These are phyloP conservation scores for Amphipyra berbera DNA, from an alignment of 2,888 invertebrate genomes.

Conservation along the genomic window DNA sequence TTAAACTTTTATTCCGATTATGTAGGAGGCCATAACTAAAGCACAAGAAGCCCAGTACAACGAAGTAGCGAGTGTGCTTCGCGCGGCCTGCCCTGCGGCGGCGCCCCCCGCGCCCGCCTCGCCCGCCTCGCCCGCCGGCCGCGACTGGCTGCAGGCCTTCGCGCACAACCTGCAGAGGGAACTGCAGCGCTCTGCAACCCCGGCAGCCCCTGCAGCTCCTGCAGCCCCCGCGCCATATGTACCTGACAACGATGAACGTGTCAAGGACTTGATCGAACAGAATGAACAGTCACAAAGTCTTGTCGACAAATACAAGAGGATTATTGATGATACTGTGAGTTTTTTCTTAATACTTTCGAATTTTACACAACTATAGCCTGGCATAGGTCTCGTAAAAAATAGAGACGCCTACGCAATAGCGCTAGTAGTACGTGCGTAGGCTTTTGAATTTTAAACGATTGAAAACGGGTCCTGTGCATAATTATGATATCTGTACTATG, in stretches of 20 bases:
- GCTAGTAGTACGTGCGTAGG: too few species aligned
- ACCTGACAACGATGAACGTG: slow-evolving; percentile 64
- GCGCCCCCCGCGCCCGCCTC: slow-evolving; percentile 64
- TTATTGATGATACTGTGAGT: slow-evolving; percentile 94
- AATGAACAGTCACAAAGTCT: slow-evolving; percentile 91
- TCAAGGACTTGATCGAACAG: slow-evolving; percentile 89
- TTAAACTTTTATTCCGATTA: slow-evolving; percentile 3
- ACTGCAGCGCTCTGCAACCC: not conserved
- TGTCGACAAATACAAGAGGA: slow-evolving; percentile 92
- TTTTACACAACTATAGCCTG: not conserved
- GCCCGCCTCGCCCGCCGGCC: slow-evolving; percentile 59
- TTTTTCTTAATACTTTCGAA: not conserved
- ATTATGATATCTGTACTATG: too few species aligned
- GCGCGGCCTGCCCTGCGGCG: slow-evolving; percentile 72
- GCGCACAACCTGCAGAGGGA: slow-evolving; percentile 69
- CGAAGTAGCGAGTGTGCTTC: slow-evolving; percentile 83
- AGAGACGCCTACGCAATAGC: too few species aligned
- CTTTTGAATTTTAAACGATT: too few species aligned
- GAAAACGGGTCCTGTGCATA: too few species aligned
- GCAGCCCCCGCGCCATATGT: not conserved
- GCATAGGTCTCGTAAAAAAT: not conserved
- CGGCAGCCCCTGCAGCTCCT: slow-evolving; percentile 1
- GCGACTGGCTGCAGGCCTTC: slow-evolving; percentile 77
- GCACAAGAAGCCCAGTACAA: slow-evolving; percentile 91
- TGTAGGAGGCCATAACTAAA: slow-evolving; percentile 80